Base-by-base conservation (phyloP, 23 tunicate genomes). In the Trididemnum nubilum region DNA sequence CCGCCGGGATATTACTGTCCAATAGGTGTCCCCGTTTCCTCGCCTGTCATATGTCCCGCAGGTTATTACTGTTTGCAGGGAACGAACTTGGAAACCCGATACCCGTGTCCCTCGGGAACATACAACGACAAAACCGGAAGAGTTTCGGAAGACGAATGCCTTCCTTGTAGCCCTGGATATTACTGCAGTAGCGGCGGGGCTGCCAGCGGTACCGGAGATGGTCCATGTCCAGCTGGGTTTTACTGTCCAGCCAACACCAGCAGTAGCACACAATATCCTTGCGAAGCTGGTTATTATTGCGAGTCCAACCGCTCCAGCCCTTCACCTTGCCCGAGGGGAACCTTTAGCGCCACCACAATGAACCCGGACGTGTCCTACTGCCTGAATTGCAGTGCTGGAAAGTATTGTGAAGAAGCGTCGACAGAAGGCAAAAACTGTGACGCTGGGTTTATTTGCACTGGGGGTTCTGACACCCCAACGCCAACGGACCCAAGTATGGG, bases 1-100 rank as follows among this genome's bases (percentile, higher is more conserved):
- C 96, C 92, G 1, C 86, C 39, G 12, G 96, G 96, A 7, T 81
- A 35, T 70, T 95, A 86, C 82, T 95, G 99, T 52, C 91, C 90
- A 0, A 9, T 35, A 34, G 58, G 71, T 7, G 91, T 83, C 1
- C 76, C 93, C 5, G 81, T 88, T 1, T 33, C 83, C 0, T 25
- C 34, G 31, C 95, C 95, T 0, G 21, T 40, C 1, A 18, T 52
- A 35, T 89, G 95, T 33, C 83, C 83, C 12, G 35, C 82, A 26
- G 98, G 95, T 0, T 63, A 83, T 71, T 94, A 81, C 78, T 89
- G 94, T 50, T 90, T 79, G 15, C 34, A 40, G 21, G 81, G 77
- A 34, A 85, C 97, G 2, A 54, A 66, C 4, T 5, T 30, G 52
- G 76, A 33, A 3, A 61, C 72, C 36, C 78, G 80, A 36, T 35